Evolutionary conservation across 2,113 vertebrate species (phyloP), one percentile per base, ranked within the genome.

Genomic region (Prolemur simus): DNA sequence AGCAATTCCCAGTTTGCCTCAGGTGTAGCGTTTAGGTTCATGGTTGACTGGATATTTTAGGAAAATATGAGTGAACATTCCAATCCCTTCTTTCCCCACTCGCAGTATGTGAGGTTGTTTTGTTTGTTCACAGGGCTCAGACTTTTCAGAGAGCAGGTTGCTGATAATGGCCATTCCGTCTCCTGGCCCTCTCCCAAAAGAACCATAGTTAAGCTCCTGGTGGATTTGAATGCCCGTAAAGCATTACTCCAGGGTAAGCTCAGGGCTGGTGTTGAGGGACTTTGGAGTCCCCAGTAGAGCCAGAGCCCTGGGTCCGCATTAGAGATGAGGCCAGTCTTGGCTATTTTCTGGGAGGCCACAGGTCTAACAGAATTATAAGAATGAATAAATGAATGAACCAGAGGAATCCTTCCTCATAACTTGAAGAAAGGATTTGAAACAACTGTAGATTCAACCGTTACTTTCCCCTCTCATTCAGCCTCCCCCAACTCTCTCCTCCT

Each of bases 21-120:
- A 98, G 98, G 98, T 98, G 95, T 81, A 94, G 97, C 97, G 85
- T 86, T 97, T 85, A 94, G 97, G 91, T 17, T 9, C 97, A 74
- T 4, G 64, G 96, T 95, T 98, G 95, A 74, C 64, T 14, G 15
- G 94, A 89, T 98, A 87, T 97, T 97, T 97, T 97, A 97, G 98
- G 97, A 98, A 98, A 98, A 96, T 89, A 86, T 23, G 32, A 98
- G 91, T 78, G 85, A 98, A 97, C 6, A 0, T 96, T 98, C 96
- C 97, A 97, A 81, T 76, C 81, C 89, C 84, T 80, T 42, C 27
- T 71, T 87, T 92, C 20, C 89, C 29, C 15, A 37, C 42, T 91
- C 1, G 29, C 60, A 56, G 85, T 63, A 58, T 90, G 87, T 84
- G 73, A 73, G 82, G 71, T 71, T 87, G 56, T 96, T 94, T 94